These are phyloP conservation scores for Azorinus chamasolen DNA, from an alignment of 2,888 invertebrate genomes.

Conservation along the genomic window DNA sequence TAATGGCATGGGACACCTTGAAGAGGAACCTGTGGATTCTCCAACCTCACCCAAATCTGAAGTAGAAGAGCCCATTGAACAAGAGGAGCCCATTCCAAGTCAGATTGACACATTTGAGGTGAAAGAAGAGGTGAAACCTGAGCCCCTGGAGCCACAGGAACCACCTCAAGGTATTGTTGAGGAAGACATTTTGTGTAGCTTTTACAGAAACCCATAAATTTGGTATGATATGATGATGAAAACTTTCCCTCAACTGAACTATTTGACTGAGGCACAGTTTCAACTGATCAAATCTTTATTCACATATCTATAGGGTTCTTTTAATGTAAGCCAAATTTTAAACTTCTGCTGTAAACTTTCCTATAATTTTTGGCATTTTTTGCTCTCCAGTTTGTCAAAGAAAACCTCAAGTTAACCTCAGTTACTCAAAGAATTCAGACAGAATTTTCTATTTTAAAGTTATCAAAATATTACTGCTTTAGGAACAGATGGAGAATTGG, in stretches of 20 bases:
- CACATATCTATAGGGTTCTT: too few relatives aligned
- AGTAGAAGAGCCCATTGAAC: conserved; percentile 62
- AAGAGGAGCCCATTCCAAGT: conserved; percentile 43
- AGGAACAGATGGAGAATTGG: too few relatives aligned
- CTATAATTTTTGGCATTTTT: too few relatives aligned
- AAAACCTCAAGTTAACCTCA: too few relatives aligned
- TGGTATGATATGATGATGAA: not conserved
- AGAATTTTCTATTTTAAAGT: too few relatives aligned
- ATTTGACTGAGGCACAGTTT: conserved; percentile 12
- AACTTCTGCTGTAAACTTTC: too few relatives aligned
- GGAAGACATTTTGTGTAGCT: too few relatives aligned
- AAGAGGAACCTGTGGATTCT: conserved; percentile 78
- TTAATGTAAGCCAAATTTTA: too few relatives aligned
- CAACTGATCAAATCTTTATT: not conserved
- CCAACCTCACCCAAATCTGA: conserved; percentile 67
- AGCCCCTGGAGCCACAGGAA: conserved; percentile 81
- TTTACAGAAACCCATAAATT: conserved; percentile 1
- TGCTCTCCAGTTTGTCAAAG: too few relatives aligned
- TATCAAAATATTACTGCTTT: too few relatives aligned
- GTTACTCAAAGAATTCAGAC: too few relatives aligned
- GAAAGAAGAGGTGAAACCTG: conserved; percentile 66
- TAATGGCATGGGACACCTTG: conserved; percentile 80
- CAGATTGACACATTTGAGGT: conserved; percentile 53
- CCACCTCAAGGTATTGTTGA: conserved; percentile 38
- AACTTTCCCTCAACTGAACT: conserved; percentile 20